Evolutionary conservation across 2,888 invertebrate species (phyloP), one percentile per base, ranked within the genome.

Genomic region (Myathropa florea): DNA sequence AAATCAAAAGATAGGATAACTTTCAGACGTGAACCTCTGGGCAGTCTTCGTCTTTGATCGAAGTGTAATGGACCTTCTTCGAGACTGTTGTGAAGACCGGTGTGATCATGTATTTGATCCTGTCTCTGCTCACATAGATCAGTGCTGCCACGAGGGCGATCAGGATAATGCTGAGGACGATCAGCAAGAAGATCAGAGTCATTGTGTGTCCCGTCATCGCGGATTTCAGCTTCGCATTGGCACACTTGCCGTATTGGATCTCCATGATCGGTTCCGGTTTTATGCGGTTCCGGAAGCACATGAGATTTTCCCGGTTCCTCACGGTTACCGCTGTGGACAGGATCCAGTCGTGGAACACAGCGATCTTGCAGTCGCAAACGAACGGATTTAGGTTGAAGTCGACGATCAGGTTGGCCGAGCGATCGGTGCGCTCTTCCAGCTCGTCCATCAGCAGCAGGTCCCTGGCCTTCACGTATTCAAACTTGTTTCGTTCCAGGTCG

Each of bases 61-160:
- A 95, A 0, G 96, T 96, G 89, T 96, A 96, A 88, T 96, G 95
- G 46, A 96, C 96, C 90, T 96, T 95, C 90, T 95, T 94, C 46
- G 95, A 94, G 53, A 96, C 94, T 73, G 94, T 94, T 88, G 95
- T 95, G 63, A 96, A 93, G 33, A 95, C 93, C 0, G 95, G 95
- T 33, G 93, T 93, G 55, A 95, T 93, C 91, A 94, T 94, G 80
- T 93, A 93, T 87, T 94, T 93, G 61, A 96, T 92, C 83, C 93
- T 93, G 77, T 94, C 93, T 85, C 95, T 94, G 90, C 95, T 95
- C 36, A 95, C 92, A 90, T 95, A 96, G 24, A 94, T 92, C 70
- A 95, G 93, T 3, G 94, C 94, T 28, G 93, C 92, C 9, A 95
- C 90, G 9, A 95, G 91, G 3, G 93, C 93, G 30, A 95, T 89